Percentiles rank a stretch among this genome's conserved stretches.
Conservation (phyloP, 2,888 invertebrate species). For the Phytoseiulus persimilis region DNA sequence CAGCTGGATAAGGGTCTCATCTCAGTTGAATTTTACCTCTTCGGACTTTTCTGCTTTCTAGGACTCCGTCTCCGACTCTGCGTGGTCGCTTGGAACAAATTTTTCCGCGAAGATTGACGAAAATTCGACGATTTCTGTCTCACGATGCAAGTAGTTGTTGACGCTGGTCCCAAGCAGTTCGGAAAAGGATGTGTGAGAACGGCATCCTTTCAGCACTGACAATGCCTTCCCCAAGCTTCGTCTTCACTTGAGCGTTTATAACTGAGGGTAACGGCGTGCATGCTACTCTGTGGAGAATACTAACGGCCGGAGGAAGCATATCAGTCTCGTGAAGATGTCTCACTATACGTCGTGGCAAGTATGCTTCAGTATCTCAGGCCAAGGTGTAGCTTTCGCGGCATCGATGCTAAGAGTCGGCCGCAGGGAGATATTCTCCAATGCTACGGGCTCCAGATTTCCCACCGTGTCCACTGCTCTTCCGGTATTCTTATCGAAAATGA, state of each 20-base stretch:
- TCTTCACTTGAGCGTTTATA: not conserved
- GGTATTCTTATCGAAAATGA: not conserved
- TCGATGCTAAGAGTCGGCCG: not conserved
- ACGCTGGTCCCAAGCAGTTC: not conserved
- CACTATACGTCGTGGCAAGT: not conserved
- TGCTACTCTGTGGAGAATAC: too few species aligned
- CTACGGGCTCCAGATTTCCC: not conserved
- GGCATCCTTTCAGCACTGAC: not conserved
- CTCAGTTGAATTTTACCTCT: too few species aligned
- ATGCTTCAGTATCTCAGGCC: not conserved
- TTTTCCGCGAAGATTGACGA: not conserved
- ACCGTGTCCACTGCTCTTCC: not conserved
- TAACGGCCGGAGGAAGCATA: not conserved
- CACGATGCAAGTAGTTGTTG: not conserved
- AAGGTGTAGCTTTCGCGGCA: not conserved
- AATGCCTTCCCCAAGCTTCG: not conserved
- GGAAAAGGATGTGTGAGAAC: not conserved
- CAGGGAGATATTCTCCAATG: not conserved
- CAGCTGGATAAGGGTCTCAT: too few species aligned
- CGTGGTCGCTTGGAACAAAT: not conserved
- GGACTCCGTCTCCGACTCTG: not conserved
- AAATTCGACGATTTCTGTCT: not conserved
- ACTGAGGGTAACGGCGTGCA: not conserved
- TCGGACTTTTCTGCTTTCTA: not conserved
- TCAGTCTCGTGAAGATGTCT: not conserved